phyloP scores from a whole-genome alignment of 2,888 invertebrate species.

The Volucella bombylans region DNA sequence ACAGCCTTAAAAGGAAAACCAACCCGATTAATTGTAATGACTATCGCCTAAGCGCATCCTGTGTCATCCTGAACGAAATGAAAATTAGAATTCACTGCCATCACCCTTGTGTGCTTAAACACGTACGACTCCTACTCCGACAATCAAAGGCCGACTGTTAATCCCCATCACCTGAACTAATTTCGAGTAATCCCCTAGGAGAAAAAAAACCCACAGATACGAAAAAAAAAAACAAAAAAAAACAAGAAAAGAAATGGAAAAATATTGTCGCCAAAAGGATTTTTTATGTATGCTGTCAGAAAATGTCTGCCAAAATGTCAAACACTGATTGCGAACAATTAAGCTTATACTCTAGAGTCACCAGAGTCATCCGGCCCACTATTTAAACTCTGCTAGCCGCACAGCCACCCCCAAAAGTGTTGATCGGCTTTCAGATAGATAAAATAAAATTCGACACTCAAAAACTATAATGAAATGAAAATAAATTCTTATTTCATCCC shows the following conservation, averaged over 20 bases:
- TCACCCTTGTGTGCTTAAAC: background rate
- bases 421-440: conserved; percentile 45
- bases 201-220: conserved; percentile 39
- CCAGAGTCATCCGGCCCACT: background rate
- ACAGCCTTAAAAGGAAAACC: conserved; percentile 28
- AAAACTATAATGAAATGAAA: conserved; percentile 67
- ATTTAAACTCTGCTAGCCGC: conserved; percentile 9
- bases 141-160: conserved; percentile 45
- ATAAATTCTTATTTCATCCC: conserved; percentile 43
- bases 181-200: conserved; percentile 54
- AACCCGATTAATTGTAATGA: conserved; percentile 66
- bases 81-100: conserved; percentile 61
- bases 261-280: conserved; percentile 56
- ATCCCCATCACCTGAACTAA: conserved; percentile 57
- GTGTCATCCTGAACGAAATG: conserved; percentile 65
- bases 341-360: conserved; percentile 33
- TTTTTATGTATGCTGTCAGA: conserved; percentile 56
- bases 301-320: conserved; percentile 54
- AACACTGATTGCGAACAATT: conserved; percentile 56
- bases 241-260: background rate
- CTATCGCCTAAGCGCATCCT: conserved; percentile 53
- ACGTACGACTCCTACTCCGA: background rate
- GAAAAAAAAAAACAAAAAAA: conserved; percentile 19
- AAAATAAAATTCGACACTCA: conserved; percentile 65
- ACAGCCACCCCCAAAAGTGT: conserved; percentile 11